Conservation (phyloP, 2,113 vertebrate species). For the Oreotragus oreotragus region DNA sequence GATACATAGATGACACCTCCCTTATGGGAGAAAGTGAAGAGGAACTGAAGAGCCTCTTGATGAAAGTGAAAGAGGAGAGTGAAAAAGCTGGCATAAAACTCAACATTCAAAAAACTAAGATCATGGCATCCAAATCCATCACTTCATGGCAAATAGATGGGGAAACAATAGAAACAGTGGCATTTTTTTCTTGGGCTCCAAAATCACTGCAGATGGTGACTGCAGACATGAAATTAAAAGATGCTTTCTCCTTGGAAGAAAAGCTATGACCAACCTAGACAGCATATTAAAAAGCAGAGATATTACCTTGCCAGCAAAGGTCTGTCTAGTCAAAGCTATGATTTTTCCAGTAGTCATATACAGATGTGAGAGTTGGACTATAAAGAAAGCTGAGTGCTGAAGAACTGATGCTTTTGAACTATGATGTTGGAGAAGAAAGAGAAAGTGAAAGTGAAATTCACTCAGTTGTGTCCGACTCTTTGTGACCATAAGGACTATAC, state of each 20-base stretch:
- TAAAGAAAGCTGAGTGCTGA: background rate
- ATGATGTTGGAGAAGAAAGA: background rate
- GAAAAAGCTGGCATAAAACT: background rate
- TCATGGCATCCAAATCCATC: background rate
- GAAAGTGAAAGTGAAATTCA: background rate
- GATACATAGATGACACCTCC: background rate
- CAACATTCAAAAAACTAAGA: background rate
- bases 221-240: background rate
- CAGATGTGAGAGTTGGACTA: background rate
- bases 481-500: background rate
- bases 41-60: background rate
- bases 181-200: background rate
- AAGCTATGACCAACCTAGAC: background rate
- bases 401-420: background rate
- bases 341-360: background rate
- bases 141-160: background rate
- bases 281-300: background rate
- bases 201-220: background rate
- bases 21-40: background rate
- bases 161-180: background rate
- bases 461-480: background rate
- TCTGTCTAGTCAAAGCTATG: background rate
- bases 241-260: background rate
- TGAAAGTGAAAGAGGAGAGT: background rate
- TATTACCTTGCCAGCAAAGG: background rate